phyloP scores from a whole-genome alignment of 1,140 invertebrate genomes.

The Drosophila pallidifrons region DNA sequence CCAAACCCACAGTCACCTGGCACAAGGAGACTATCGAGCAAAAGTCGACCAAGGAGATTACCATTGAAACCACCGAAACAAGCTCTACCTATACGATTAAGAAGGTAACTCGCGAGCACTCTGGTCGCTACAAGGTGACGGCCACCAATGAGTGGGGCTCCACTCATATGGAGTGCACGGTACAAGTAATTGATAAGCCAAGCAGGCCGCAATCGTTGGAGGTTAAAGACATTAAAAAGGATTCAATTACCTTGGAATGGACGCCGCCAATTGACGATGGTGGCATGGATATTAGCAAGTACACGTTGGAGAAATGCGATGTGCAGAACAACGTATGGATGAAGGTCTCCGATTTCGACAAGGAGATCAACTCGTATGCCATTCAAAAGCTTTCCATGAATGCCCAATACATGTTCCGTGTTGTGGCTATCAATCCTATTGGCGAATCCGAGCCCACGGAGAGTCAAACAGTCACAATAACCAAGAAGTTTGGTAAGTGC shows the following conservation, averaged over 20 bases:
- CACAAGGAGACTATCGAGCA: slow-evolving; percentile 87
- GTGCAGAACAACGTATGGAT: slow-evolving; percentile 89
- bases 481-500: slow-evolving; percentile 87
- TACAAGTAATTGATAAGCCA: slow-evolving; percentile 95
- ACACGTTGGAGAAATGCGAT: slow-evolving; percentile 93
- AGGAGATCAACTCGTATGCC: slow-evolving; percentile 89
- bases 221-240: slow-evolving; percentile 90
- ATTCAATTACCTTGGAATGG: slow-evolving; percentile 92
- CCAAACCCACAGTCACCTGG: slow-evolving; percentile 89
- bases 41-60: slow-evolving; percentile 85
- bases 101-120: slow-evolving; percentile 87
- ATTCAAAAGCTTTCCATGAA: slow-evolving; percentile 92
- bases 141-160: slow-evolving; percentile 90
- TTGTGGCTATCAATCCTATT: slow-evolving; percentile 92
- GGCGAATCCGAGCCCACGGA: slow-evolving; percentile 91
- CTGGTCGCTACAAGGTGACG: slow-evolving; percentile 88
- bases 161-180: slow-evolving; percentile 89
- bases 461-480: slow-evolving; percentile 89
- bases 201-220: slow-evolving; percentile 91
- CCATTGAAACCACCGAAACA: slow-evolving; percentile 87
- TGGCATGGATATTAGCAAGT: slow-evolving; percentile 91
- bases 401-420: slow-evolving; percentile 93
- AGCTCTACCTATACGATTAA: slow-evolving; percentile 88
- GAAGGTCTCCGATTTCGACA: slow-evolving; percentile 91
- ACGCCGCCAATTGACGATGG: slow-evolving; percentile 92